Conservation (phyloP, 1,140 invertebrate species). For the Zaprionus nigranus region DNA sequence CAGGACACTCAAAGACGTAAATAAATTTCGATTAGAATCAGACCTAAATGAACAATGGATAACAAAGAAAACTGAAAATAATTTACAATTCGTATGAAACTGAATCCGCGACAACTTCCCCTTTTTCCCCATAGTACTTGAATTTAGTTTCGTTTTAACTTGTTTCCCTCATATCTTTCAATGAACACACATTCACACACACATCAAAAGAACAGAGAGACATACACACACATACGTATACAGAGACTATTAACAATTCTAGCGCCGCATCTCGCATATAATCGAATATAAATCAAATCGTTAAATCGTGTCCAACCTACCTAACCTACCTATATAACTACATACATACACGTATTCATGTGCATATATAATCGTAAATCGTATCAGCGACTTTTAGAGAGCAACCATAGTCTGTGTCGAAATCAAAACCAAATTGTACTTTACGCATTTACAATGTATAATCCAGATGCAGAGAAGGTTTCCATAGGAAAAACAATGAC, state of each 20-base stretch:
- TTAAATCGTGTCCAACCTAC: slow-evolving; percentile 53
- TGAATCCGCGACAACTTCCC: slow-evolving; percentile 43
- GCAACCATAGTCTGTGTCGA: slow-evolving; percentile 48
- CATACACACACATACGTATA: slow-evolving; percentile 28
- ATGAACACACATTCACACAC: slow-evolving; percentile 23
- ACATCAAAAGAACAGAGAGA: slow-evolving; percentile 10
- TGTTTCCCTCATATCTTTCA: slow-evolving; percentile 48
- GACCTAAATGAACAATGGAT: slow-evolving; percentile 46
- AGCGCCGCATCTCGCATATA: slow-evolving; percentile 56
- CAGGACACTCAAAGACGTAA: slow-evolving; percentile 49
- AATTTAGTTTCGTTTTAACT: slow-evolving; percentile 56
- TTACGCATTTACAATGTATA: slow-evolving; percentile 41
- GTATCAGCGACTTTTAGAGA: slow-evolving; percentile 42
- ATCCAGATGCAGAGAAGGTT: background rate
- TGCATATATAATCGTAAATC: slow-evolving; percentile 43
- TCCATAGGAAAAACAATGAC: slow-evolving; percentile 22
- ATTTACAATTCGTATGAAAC: slow-evolving; percentile 56
- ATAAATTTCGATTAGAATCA: slow-evolving; percentile 76
- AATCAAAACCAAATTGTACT: slow-evolving; percentile 46
- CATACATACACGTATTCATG: slow-evolving; percentile 36
- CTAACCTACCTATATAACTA: slow-evolving; percentile 51
- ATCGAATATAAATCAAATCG: slow-evolving; percentile 47
- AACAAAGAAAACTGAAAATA: slow-evolving; percentile 51
- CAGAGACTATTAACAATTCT: slow-evolving; percentile 4
- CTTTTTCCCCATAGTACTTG: slow-evolving; percentile 49